Conservation (phyloP, 1,140 invertebrate species). For the Caerostris extrusa region DNA sequence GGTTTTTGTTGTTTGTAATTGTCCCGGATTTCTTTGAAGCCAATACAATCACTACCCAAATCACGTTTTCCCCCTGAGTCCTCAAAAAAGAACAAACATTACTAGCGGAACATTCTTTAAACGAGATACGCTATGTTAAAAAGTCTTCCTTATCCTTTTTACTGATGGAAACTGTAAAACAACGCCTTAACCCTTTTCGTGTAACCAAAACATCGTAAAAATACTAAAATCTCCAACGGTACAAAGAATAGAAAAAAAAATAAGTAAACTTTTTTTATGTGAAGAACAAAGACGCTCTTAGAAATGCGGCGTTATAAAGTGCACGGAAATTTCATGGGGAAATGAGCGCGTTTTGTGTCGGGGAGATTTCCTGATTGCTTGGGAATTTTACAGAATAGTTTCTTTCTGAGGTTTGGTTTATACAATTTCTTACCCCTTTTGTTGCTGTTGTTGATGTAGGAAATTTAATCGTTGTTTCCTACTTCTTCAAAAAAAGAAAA, state of each 20-base stretch:
- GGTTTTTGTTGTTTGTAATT: not conserved
- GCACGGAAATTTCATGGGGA: slow-evolving; percentile 14
- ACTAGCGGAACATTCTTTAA: slow-evolving; percentile 1
- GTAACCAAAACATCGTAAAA: not conserved
- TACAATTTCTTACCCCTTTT: not conserved
- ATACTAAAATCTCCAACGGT: not conserved
- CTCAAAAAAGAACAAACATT: not conserved
- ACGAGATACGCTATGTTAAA: not conserved
- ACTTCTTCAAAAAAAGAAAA: not conserved
- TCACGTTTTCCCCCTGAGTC: not conserved
- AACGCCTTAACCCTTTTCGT: slow-evolving; percentile 10
- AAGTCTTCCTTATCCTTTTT: not conserved
- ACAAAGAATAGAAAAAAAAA: not conserved
- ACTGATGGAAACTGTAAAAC: not conserved
- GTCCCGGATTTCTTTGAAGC: not conserved
- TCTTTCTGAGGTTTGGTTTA: not conserved
- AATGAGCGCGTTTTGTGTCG: not conserved
- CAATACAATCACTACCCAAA: not conserved
- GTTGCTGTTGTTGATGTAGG: not conserved
- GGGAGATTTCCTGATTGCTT: not conserved
- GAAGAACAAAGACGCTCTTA: not conserved
- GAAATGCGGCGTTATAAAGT: not conserved
- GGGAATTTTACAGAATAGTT: not conserved
- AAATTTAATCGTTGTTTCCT: not conserved
- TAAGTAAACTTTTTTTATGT: not conserved